These are phyloP conservation scores for Actenoides lindsayi DNA, from an alignment of 2,113 vertebrate genomes.

Conservation along the genomic window DNA sequence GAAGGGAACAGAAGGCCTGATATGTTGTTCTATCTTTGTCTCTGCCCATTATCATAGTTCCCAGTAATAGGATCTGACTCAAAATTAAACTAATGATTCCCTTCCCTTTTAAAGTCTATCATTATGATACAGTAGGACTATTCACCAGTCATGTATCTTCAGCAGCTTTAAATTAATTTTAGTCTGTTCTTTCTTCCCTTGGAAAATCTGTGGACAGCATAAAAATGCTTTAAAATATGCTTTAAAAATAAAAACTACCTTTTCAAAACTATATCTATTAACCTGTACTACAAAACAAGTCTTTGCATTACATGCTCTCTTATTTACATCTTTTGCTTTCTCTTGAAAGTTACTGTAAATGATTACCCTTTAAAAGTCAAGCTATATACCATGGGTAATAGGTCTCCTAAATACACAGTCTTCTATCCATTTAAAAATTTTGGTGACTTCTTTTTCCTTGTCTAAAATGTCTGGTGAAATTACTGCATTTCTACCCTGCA, in stretches of 20 bases:
- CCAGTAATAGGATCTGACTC: not conserved
- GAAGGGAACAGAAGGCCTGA: not conserved
- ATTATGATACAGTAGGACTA: not conserved
- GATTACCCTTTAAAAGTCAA: not conserved
- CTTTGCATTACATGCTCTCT: not conserved
- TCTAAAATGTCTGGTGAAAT: not conserved
- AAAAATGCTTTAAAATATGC: too few relatives aligned
- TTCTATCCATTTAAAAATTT: not conserved
- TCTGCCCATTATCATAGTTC: not conserved
- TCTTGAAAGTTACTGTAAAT: not conserved
- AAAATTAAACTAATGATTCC: not conserved
- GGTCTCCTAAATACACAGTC: not conserved
- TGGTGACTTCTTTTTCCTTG: not conserved
- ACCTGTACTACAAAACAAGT: not conserved
- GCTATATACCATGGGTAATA: not conserved
- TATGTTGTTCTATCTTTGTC: not conserved
- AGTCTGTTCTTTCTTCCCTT: not conserved
- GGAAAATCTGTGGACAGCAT: not conserved
- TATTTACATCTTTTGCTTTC: not conserved
- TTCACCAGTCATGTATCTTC: not conserved
- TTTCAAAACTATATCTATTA: not conserved
- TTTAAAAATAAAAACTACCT: not conserved
- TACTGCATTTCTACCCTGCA: not conserved
- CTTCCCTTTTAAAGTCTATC: not conserved
- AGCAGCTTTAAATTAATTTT: not conserved